Conservation (phyloP, 1,140 invertebrate genomes). For the Zophobas atratus region DNA sequence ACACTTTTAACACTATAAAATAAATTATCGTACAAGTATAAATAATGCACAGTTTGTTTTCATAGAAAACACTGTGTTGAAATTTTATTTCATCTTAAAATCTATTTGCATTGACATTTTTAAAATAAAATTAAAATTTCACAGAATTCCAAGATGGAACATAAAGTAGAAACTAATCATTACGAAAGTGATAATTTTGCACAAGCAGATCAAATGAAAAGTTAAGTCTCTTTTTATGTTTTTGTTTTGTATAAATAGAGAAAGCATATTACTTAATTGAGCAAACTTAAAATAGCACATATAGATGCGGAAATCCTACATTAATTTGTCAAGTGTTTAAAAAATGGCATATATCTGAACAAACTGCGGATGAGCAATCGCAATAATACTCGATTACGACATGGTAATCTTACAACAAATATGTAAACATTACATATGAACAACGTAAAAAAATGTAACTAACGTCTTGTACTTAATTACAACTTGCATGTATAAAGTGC, state of each 20-base stretch:
- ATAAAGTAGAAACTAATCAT: slow-evolving; percentile 37
- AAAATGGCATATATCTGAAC: slow-evolving; percentile 37
- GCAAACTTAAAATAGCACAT: slow-evolving; percentile 50
- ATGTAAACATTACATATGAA: slow-evolving; percentile 43
- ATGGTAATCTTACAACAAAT: slow-evolving; percentile 38
- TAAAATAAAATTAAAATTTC: slow-evolving; percentile 51
- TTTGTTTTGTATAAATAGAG: slow-evolving; percentile 22
- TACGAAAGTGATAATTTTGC: slow-evolving; percentile 28
- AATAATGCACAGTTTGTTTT: slow-evolving; percentile 55
- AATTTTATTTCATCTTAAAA: slow-evolving; percentile 51
- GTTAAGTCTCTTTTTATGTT: slow-evolving; percentile 37
- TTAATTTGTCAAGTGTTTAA: slow-evolving; percentile 24
- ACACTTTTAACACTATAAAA: slow-evolving; percentile 31
- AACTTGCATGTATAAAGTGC: slow-evolving; percentile 41
- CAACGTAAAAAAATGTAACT: slow-evolving; percentile 39
- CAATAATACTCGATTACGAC: slow-evolving; percentile 47
- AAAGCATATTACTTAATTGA: slow-evolving; percentile 49
- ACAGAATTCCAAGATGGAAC: slow-evolving; percentile 53
- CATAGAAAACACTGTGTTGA: slow-evolving; percentile 58
- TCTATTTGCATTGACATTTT: slow-evolving; percentile 48
- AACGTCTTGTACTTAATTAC: slow-evolving; percentile 30
- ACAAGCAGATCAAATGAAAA: slow-evolving; percentile 46
- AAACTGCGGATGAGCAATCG: slow-evolving; percentile 32
- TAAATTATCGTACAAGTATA: slow-evolving; percentile 47
- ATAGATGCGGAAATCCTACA: slow-evolving; percentile 14